A percentile compares a stretch with the other conserved stretches of the same genome.
Conservation (phyloP, 2,888 invertebrate species). For the Oxytorus armatus region DNA sequence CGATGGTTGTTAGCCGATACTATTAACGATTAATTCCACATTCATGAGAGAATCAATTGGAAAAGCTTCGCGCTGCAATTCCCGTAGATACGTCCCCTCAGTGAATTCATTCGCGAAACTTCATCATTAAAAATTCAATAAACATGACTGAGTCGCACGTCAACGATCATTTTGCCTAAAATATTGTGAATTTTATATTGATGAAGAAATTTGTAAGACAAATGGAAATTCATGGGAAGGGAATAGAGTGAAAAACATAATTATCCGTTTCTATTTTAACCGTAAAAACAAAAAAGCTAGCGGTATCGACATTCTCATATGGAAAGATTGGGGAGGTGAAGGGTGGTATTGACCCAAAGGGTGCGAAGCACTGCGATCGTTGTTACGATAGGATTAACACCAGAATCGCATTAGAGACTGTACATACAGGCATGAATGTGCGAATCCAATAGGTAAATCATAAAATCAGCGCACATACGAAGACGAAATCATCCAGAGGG, state of each 20-base stretch:
- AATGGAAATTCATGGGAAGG: neutral
- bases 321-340: neutral
- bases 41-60: neutral
- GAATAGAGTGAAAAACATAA: neutral
- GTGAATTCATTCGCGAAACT: constrained; percentile 7
- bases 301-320: neutral
- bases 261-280: neutral
- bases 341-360: neutral
- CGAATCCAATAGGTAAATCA: constrained; percentile 31
- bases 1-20: neutral
- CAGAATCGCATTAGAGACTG: constrained; percentile 34
- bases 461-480: constrained; percentile 40
- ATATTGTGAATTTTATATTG: neutral
- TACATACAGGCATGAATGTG: neutral
- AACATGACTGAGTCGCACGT: neutral
- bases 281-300: neutral
- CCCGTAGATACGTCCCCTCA: neutral
- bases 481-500: constrained; percentile 12
- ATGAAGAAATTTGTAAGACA: neutral
- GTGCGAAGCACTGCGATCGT: constrained; percentile 10
- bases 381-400: constrained; percentile 29
- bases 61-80: constrained; percentile 8
- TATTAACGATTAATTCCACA: constrained; percentile 1
- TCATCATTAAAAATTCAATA: constrained; percentile 26
- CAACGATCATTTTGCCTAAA: neutral